Conservation (phyloP, 2,888 invertebrate species). For the Tipula vernalis region DNA sequence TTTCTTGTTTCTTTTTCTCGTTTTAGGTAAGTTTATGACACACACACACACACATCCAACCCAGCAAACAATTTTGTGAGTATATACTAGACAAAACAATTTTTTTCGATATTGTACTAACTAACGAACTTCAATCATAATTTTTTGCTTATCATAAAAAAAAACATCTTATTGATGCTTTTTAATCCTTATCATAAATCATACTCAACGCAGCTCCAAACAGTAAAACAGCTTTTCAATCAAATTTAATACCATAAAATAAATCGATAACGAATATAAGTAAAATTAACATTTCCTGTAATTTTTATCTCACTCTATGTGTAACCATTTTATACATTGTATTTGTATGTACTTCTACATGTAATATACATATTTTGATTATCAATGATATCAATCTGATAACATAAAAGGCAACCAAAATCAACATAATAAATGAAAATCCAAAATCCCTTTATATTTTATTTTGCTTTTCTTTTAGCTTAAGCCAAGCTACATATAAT, state of each 20-base stretch:
- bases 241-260: neutral
- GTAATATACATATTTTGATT: neutral
- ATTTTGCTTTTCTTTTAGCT: neutral
- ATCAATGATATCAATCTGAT: neutral
- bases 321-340: neutral
- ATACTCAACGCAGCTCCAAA: neutral
- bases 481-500: neutral
- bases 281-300: neutral
- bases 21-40: too few relatives aligned
- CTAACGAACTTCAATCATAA: too few relatives aligned
- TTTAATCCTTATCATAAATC: neutral
- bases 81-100: too few relatives aligned
- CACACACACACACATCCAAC: too few relatives aligned
- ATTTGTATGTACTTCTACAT: neutral
- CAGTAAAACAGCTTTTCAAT: neutral
- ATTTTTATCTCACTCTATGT: neutral
- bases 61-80: too few relatives aligned
- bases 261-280: neutral
- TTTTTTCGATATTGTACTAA: too few relatives aligned
- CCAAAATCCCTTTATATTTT: neutral
- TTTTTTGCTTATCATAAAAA: neutral
- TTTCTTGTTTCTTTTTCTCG: too few relatives aligned
- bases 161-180: neutral
- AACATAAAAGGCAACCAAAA: neutral
- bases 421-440: constrained; percentile 1